These are phyloP conservation scores for Parauchenoglanis punctatus DNA, from an alignment of 2,797 vertebrate genomes.

Conservation along the genomic window DNA sequence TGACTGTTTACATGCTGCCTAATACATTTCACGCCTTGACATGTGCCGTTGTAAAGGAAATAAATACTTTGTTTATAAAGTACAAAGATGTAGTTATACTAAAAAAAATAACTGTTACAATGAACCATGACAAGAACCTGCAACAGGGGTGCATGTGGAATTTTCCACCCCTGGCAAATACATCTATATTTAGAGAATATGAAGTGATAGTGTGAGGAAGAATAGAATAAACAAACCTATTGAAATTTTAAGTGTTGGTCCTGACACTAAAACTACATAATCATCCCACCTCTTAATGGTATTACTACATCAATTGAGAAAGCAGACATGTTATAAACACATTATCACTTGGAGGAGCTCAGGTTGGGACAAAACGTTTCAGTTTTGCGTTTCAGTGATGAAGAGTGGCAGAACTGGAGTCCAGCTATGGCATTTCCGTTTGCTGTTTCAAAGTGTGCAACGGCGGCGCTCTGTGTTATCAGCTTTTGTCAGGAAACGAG, in stretches of 20 bases:
- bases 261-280: background rate
- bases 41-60: too few relatives aligned
- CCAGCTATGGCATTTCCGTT: constrained; percentile 43
- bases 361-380: background rate
- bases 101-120: background rate
- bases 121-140: background rate
- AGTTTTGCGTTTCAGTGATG: background rate
- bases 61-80: too few relatives aligned
- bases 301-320: background rate
- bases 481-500: constrained; percentile 24
- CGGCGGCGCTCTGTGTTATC: constrained; percentile 42
- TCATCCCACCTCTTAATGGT: background rate
- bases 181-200: background rate
- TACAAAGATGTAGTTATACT: too few relatives aligned
- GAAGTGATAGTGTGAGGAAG: background rate
- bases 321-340: background rate
- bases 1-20: too few relatives aligned
- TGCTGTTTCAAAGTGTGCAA: constrained; percentile 46
- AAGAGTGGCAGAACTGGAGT: constrained; percentile 41
- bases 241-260: background rate
- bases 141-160: background rate
- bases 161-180: background rate
- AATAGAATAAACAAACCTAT: background rate
- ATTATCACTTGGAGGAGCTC: background rate
- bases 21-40: too few relatives aligned